Conservation (phyloP, 23 tunicate genomes). For the Halocynthia aurantium region DNA sequence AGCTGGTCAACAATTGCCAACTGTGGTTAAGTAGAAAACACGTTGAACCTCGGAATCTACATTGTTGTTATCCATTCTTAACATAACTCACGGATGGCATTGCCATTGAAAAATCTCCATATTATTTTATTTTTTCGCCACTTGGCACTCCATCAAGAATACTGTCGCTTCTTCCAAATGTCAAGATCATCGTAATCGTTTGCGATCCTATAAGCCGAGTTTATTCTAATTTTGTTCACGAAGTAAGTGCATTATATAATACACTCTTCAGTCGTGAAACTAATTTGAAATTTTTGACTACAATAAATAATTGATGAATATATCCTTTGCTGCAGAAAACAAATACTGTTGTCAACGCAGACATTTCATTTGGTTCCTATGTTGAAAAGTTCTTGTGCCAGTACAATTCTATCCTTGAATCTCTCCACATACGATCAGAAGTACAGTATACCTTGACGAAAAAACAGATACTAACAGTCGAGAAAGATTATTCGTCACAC, state of each 20-base stretch:
- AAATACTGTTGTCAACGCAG: background rate
- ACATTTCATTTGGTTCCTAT: background rate
- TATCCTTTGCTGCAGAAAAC: background rate
- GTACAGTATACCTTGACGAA: background rate
- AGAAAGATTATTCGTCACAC: background rate
- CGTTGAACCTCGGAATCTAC: too few species aligned
- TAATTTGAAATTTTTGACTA: background rate
- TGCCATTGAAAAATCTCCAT: slow-evolving; percentile 8
- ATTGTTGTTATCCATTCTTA: too few species aligned
- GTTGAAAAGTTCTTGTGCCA: background rate
- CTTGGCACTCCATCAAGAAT: background rate
- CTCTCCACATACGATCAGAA: background rate
- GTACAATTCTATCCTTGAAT: background rate
- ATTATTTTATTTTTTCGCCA: slow-evolving; percentile 1
- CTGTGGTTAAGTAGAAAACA: too few species aligned
- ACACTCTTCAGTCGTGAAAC: background rate
- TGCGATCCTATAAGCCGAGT: background rate
- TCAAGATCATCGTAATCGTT: background rate
- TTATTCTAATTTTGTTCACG: background rate
- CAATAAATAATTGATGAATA: too few species aligned
- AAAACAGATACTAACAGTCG: too few species aligned
- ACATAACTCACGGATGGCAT: too few species aligned
- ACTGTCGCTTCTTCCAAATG: background rate
- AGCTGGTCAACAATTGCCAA: too few species aligned
- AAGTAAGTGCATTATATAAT: background rate